phyloP scores from a whole-genome alignment of 1,140 invertebrate genomes.

The Rhopalosiphum maidis region DNA sequence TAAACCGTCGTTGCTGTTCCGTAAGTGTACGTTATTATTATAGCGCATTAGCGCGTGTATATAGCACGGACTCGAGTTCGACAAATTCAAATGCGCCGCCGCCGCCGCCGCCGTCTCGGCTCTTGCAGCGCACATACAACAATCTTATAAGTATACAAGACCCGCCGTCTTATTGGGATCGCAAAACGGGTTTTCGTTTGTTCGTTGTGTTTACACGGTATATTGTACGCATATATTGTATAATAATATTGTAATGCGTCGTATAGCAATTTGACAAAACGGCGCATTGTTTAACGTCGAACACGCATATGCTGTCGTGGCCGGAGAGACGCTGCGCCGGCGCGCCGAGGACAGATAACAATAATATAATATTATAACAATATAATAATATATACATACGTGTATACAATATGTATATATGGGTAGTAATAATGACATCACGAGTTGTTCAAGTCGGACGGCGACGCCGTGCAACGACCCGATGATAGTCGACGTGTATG shows the following conservation, averaged over 20 bases:
- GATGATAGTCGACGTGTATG: background rate
- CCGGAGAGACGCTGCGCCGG: slow-evolving; percentile 19
- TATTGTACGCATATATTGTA: background rate
- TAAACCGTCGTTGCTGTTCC: background rate
- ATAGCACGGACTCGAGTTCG: background rate
- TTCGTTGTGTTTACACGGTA: background rate
- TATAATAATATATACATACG: slow-evolving; percentile 12
- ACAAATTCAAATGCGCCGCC: background rate
- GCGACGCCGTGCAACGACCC: background rate
- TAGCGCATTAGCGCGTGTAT: no score
- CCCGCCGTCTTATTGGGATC: background rate
- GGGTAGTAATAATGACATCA: background rate
- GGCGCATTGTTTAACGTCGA: slow-evolving; percentile 41
- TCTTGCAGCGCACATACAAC: background rate
- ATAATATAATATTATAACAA: slow-evolving; percentile 6
- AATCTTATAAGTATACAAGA: background rate
- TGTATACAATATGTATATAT: background rate
- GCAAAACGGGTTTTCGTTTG: slow-evolving; percentile 1
- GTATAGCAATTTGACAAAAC: slow-evolving; percentile 43
- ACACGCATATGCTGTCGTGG: slow-evolving; percentile 14
- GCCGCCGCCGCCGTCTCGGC: background rate
- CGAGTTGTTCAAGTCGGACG: background rate
- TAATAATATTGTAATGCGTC: background rate
- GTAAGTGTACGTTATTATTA: background rate
- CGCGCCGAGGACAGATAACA: slow-evolving; percentile 38